These are phyloP conservation scores for Ellobium chinense DNA, from an alignment of 2,888 invertebrate species.

Conservation along the genomic window DNA sequence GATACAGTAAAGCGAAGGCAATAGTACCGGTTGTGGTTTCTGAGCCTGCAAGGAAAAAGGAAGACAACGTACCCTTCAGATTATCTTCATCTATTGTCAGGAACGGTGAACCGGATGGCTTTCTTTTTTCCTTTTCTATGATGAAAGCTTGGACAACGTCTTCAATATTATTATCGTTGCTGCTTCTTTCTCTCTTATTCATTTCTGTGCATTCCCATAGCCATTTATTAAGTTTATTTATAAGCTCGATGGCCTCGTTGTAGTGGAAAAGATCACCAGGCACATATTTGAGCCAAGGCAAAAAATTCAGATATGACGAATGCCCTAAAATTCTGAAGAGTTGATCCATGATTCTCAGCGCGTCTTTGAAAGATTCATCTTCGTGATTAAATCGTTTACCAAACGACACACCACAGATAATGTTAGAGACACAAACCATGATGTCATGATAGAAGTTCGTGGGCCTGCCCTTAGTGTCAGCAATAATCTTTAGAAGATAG, in stretches of 20 bases:
- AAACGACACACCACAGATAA: slow-evolving; percentile 29
- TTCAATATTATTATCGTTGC: no score
- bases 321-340: background rate
- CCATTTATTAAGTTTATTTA: background rate
- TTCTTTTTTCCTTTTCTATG: slow-evolving; percentile 28
- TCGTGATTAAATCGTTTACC: slow-evolving; percentile 34
- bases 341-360: background rate
- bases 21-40: slow-evolving; percentile 91
- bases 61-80: slow-evolving; percentile 8
- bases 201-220: background rate
- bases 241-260: background rate
- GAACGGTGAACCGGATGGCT: background rate
- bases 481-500: slow-evolving; percentile 10
- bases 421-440: slow-evolving; percentile 1
- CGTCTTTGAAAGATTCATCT: slow-evolving; percentile 11
- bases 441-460: slow-evolving; percentile 9
- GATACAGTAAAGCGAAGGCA: slow-evolving; percentile 89
- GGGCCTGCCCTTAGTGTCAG: slow-evolving; percentile 5
- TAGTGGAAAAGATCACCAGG: slow-evolving; percentile 33
- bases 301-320: background rate
- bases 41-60: slow-evolving; percentile 57
- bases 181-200: background rate
- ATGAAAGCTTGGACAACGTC: slow-evolving; percentile 25
- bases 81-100: slow-evolving; percentile 23
- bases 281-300: slow-evolving; percentile 26